These are phyloP conservation scores for Pantherophis guttatus DNA, from an alignment of 2,113 vertebrate species.

Conservation along the genomic window DNA sequence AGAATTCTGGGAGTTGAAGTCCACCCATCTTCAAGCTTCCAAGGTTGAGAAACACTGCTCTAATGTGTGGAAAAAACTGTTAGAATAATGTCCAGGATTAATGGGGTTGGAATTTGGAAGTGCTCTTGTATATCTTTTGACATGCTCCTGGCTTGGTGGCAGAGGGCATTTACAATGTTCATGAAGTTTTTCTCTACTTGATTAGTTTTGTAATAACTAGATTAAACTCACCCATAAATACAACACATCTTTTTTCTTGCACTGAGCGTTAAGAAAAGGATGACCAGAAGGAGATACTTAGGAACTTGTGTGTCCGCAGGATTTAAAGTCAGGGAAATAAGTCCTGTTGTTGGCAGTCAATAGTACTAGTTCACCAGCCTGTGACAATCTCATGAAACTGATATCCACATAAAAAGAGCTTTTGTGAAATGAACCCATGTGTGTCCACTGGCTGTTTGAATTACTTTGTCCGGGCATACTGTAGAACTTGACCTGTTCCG, in stretches of 20 bases:
- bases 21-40: too few species aligned
- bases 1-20: too few species aligned
- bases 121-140: background rate
- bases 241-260: background rate
- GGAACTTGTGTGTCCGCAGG: slow-evolving; percentile 4
- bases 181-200: background rate
- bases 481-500: slow-evolving; percentile 17
- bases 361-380: background rate
- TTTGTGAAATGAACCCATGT: slow-evolving; percentile 19
- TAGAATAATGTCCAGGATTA: background rate
- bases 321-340: background rate
- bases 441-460: slow-evolving; percentile 12
- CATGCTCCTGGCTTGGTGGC: background rate
- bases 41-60: too few species aligned
- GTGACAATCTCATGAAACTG: background rate
- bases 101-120: background rate
- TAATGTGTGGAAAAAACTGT: background rate
- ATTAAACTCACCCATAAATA: background rate
- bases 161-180: background rate
- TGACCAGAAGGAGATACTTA: background rate
- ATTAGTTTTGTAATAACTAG: background rate
- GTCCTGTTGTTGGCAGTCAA: background rate
- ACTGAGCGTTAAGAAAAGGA: background rate
- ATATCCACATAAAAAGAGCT: slow-evolving; percentile 15
- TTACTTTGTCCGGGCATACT: background rate